These are phyloP conservation scores for Eumerus sabulonum DNA, from an alignment of 2,888 invertebrate species.

Conservation along the genomic window DNA sequence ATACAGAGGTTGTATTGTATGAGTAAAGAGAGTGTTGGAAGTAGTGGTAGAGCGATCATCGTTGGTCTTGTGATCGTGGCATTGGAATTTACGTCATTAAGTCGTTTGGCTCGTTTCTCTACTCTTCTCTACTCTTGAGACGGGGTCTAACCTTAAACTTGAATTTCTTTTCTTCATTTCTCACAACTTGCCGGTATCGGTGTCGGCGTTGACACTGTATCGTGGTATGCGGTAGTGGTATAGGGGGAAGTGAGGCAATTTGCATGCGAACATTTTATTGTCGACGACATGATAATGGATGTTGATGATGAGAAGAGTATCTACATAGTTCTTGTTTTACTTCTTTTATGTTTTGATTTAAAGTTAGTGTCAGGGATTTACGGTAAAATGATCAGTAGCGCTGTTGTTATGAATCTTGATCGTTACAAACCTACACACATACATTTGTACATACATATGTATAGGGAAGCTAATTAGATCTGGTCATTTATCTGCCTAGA, in stretches of 20 bases:
- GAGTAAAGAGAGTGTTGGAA: too few relatives aligned
- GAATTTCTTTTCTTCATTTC: conserved; percentile 32
- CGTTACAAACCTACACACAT: too few relatives aligned
- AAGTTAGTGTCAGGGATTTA: too few relatives aligned
- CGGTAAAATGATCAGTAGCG: too few relatives aligned
- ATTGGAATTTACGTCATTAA: conserved; percentile 64
- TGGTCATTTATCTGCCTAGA: too few relatives aligned
- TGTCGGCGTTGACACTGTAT: conserved; percentile 14
- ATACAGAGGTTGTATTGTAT: conserved; percentile 9
- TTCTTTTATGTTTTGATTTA: too few relatives aligned
- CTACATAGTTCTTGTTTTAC: too few relatives aligned
- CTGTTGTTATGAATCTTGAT: too few relatives aligned
- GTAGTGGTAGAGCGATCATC: conserved; percentile 11
- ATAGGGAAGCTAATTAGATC: too few relatives aligned
- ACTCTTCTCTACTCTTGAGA: conserved; percentile 4
- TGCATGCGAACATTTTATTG: conserved; percentile 13
- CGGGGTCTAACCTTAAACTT: conserved; percentile 64
- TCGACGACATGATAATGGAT: too few relatives aligned
- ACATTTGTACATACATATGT: too few relatives aligned
- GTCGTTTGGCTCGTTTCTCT: conserved; percentile 15
- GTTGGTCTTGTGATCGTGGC: conserved; percentile 37
- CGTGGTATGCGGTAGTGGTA: conserved; percentile 5
- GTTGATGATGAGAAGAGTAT: too few relatives aligned
- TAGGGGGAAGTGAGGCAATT: conserved; percentile 6
- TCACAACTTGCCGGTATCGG: conserved; percentile 17